A percentile compares a stretch with the other conserved stretches of the same genome.
Evolutionary conservation across 2,888 invertebrate genomes (phyloP).

Genomic region (Nesidiocoris tenuis): DNA sequence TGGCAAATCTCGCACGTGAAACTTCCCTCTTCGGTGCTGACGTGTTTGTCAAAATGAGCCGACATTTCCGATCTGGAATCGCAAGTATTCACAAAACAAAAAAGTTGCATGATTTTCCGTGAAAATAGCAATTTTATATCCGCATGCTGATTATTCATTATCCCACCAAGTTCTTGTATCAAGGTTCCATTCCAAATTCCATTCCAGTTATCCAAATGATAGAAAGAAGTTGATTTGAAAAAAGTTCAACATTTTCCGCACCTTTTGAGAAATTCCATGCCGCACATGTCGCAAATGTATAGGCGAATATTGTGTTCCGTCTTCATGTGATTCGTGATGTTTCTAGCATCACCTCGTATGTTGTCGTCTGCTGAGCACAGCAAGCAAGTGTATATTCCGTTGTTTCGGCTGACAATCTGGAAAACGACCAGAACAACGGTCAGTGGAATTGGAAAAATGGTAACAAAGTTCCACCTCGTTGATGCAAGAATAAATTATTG

Average conservation of each 20-base stretch:
- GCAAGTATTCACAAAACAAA: no score
- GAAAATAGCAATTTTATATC: no score
- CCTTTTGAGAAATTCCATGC: slow-evolving; percentile 64
- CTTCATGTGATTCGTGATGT: slow-evolving; percentile 65
- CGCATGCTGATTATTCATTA: no score
- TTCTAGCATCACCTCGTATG: slow-evolving; percentile 60
- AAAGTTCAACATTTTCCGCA: no score
- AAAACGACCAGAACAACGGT: no score
- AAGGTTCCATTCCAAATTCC: no score
- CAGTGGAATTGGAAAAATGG: not conserved
- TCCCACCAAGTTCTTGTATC: no score
- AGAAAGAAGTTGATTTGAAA: not conserved
- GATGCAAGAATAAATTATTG: no score
- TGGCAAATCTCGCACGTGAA: slow-evolving; percentile 66
- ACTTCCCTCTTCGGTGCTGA: slow-evolving; percentile 63
- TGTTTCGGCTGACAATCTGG: slow-evolving; percentile 54
- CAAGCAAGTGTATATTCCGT: slow-evolving; percentile 60
- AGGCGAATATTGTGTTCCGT: slow-evolving; percentile 62
- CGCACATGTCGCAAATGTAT: slow-evolving; percentile 72
- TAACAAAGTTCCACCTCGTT: no score
- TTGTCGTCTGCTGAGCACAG: slow-evolving; percentile 56
- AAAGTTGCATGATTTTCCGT: no score
- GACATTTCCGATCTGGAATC: slow-evolving; percentile 60
- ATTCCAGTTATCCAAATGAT: not conserved
- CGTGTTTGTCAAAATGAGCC: slow-evolving; percentile 61